These are phyloP conservation scores for Eristalis tenax DNA, from an alignment of 2,888 invertebrate species.

Conservation along the genomic window DNA sequence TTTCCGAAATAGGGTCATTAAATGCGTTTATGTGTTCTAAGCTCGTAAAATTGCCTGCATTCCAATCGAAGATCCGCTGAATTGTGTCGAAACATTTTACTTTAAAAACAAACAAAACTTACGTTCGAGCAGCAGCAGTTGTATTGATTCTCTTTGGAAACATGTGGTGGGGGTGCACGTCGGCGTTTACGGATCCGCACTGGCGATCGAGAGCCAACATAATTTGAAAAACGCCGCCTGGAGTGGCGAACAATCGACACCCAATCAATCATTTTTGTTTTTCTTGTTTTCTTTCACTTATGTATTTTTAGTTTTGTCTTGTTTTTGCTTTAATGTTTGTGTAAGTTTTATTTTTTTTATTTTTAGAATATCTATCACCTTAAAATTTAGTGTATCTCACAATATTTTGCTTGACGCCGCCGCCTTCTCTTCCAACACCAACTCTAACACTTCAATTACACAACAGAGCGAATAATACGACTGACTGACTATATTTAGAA, in stretches of 20 bases:
- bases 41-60: constrained; percentile 3
- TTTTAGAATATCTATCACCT: constrained; percentile 44
- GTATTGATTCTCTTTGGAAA: constrained; percentile 71
- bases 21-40: neutral
- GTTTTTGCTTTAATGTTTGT: constrained; percentile 7
- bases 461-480: constrained; percentile 23
- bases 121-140: constrained; percentile 80
- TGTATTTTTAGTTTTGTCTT: constrained; percentile 33
- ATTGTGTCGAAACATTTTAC: constrained; percentile 1
- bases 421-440: neutral
- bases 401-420: neutral
- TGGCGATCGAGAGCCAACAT: constrained; percentile 85
- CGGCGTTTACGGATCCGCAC: constrained; percentile 85
- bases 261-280: constrained; percentile 87
- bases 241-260: constrained; percentile 89
- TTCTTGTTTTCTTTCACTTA: neutral
- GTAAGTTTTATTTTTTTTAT: constrained; percentile 75
- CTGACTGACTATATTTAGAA: constrained; percentile 47
- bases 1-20: neutral
- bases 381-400: neutral
- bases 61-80: neutral
- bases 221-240: constrained; percentile 87
- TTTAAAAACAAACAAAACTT: constrained; percentile 73
- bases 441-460: constrained; percentile 30
- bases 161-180: constrained; percentile 78